Evolutionary conservation across 2,888 invertebrate species (phyloP), one percentile per base, ranked within the genome.

Genomic region (Epinotia demarniana): DNA sequence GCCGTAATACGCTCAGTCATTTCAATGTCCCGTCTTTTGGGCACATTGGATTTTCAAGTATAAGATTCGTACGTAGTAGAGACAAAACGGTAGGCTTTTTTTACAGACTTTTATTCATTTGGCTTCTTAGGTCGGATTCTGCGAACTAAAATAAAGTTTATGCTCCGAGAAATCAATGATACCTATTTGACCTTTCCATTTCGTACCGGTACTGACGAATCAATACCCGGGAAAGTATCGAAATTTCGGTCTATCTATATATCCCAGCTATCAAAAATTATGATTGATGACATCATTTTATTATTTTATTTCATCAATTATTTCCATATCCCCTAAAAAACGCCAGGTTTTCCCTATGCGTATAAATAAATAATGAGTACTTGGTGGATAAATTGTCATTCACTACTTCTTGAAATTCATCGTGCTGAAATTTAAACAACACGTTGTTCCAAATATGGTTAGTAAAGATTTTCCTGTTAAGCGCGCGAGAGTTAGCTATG

Each of bases 11-110:
- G 76, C 77, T 79, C 78, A 79, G 80, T 82, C 83, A 82, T 80
- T 81, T 81, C 79, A 80, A 79, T 76, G 80, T 73, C 77, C 75
- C 77, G 70, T 81, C 78, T 73, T 73, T 77, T 73, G 39, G 63
- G 83, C 79, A 89, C 88, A 92, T 92, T 90, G 90, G 88, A 91
- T 92, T 91, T 86, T 89, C 88, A 88, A 84, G 86, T 81, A 72
- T 72, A 27, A 76, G 60, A 66, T 75, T 72, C 33, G 23, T 16
- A 33, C 57, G 27, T 46, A 46, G 62, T 55, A 8, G 66, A 67
- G 33, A 75, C 33, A 71, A 60, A 33, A 67, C 72, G 23, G 72
- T 27, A 72, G 66, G 63, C 16, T 60, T 11, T 27, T 18, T 63
- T 63, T 13, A 23, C 58, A 5, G 23, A 16, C 19, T 57, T 16